Base-by-base conservation (phyloP, 2,888 invertebrate species). In the Phaedon cochleariae region DNA sequence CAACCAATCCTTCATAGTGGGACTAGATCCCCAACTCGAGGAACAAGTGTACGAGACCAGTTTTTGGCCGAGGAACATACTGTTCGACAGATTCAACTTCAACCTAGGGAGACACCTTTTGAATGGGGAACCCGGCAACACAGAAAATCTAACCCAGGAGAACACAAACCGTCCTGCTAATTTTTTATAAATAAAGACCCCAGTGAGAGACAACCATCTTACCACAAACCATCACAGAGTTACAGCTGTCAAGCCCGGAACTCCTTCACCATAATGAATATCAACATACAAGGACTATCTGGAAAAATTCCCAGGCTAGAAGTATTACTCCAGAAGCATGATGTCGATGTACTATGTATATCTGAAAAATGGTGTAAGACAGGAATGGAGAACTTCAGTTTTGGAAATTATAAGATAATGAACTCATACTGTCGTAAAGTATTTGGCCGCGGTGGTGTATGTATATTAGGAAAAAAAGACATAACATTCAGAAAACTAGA, bases 1-100 rank as follows among this genome's bases (percentile, higher is more conserved):
- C n/a, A 54, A 54, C 54, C 54, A 54, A 34, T 54, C 34, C 1
- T 54, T 54, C 9, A 20, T 54, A 54, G 54, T 54, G 15, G 34
- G 54, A 54, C 6, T 52, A 7, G 34, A 54, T 34, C 37, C 54
- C 37, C 54, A 34, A 54, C 21, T 54, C 34, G 34, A 54, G 10
- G 34, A 54, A 54, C 37, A 17, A 54, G 34, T 34, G 6, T 34
- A 54, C n/a, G 54, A 54, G 15, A 10, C 54, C 18, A 54, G 54
- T 20, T 54, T 54, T 4, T 54, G 54, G n/a, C 18, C 31, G 15
- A n/a, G n/a, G n/a, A 52, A 52, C 9, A 52, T 52, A 52, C 29
- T 52, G 15, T 52, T 26, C 26, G 15, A 52, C 29, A 26, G 52
- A 52, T 52, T 52, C 29, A 52, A 52, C 52, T 52, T 52, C 52